These are phyloP conservation scores for Meghimatium bilineatum DNA, from an alignment of 2,888 invertebrate species.

Conservation along the genomic window DNA sequence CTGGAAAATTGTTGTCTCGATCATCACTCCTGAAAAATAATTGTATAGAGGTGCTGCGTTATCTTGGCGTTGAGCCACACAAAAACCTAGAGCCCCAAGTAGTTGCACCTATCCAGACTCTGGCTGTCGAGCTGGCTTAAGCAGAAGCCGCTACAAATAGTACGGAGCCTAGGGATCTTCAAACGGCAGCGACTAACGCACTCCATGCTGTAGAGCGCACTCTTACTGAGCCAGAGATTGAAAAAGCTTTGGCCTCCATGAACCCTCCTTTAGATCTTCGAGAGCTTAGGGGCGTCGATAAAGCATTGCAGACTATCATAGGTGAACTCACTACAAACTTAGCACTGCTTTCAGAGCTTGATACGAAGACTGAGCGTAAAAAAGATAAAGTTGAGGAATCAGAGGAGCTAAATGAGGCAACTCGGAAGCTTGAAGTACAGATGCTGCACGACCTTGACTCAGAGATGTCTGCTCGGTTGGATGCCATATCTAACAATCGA, in stretches of 20 bases:
- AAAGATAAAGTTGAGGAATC: neutral
- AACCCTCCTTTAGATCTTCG: neutral
- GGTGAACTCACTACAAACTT: neutral
- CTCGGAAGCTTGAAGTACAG: neutral
- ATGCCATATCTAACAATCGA: neutral
- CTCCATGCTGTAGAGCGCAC: neutral
- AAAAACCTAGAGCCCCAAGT: neutral
- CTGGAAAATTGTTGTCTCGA: neutral
- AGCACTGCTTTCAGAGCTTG: neutral
- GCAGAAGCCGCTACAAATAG: neutral
- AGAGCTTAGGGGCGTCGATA: conserved; percentile 12
- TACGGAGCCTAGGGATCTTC: neutral
- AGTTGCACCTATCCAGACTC: neutral
- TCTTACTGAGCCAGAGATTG: neutral
- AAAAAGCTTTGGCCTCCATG: neutral
- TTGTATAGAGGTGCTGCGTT: neutral
- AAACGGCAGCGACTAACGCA: neutral
- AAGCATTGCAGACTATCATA: neutral
- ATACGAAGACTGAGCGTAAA: neutral
- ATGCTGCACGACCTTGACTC: neutral
- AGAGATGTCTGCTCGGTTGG: neutral
- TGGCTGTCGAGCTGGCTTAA: neutral
- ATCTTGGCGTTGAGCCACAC: neutral
- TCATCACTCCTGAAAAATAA: neutral
- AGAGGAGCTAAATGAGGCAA: neutral